Conservation (phyloP, 2,888 invertebrate genomes). For the Tetragonisca angustula region DNA sequence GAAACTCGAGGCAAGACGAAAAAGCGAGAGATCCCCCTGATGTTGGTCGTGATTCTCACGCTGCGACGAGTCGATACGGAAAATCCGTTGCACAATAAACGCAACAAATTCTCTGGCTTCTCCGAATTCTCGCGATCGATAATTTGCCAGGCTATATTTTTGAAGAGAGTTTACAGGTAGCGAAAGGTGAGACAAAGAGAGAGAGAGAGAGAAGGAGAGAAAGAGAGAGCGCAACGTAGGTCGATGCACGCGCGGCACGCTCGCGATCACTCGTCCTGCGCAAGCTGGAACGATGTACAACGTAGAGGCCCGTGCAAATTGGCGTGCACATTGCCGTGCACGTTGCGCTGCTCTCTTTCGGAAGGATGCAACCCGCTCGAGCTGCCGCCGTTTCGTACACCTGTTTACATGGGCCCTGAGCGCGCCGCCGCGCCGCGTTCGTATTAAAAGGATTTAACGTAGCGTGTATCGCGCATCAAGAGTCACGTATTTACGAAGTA, state of each 20-base stretch:
- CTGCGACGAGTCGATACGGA: conserved; percentile 29
- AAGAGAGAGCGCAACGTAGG: not conserved
- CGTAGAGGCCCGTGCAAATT: conserved; percentile 41
- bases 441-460: conserved; percentile 54
- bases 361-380: conserved; percentile 44
- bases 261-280: conserved; percentile 20
- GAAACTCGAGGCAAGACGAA: not conserved
- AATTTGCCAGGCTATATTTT: not conserved
- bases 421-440: conserved; percentile 1
- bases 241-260: not conserved
- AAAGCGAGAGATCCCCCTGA: conserved; percentile 17
- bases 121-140: not conserved
- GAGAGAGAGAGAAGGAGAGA: too few relatives aligned
- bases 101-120: not conserved
- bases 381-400: conserved; percentile 51
- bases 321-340: conserved; percentile 31
- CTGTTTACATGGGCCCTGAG: conserved; percentile 49
- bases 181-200: not conserved
- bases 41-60: conserved; percentile 46
- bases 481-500: conserved; percentile 11
- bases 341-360: conserved; percentile 53
- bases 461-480: conserved; percentile 30
- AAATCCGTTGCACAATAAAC: not conserved
- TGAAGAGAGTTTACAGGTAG: not conserved
- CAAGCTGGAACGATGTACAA: conserved; percentile 21